A percentile compares a stretch with the other conserved stretches of the same genome.
Evolutionary conservation across 2,888 invertebrate species (phyloP).

Genomic region (Antitype chi): DNA sequence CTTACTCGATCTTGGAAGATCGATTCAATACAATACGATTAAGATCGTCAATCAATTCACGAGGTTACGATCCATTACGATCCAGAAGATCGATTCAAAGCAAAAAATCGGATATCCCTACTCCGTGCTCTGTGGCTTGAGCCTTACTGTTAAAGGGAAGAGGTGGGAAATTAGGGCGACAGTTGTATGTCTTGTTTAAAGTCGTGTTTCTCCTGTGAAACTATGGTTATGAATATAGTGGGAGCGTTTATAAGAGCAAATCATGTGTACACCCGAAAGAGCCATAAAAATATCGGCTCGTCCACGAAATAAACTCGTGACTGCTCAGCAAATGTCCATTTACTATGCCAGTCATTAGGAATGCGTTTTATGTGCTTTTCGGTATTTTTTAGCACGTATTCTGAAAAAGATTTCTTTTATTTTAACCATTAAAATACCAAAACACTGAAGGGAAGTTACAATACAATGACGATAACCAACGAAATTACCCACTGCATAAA

Average conservation of each 20-base stretch:
- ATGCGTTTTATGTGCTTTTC: background rate
- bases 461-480: background rate
- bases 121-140: background rate
- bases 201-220: background rate
- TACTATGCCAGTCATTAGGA: background rate
- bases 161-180: constrained; percentile 9
- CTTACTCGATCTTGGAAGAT: too few relatives aligned
- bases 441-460: background rate
- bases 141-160: background rate
- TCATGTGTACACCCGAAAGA: background rate
- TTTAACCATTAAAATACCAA: background rate
- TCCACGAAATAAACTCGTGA: constrained; percentile 4
- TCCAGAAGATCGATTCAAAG: too few relatives aligned
- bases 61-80: too few relatives aligned
- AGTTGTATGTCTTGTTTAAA: constrained; percentile 4
- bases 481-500: background rate
- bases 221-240: background rate
- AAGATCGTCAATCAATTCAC: too few relatives aligned
- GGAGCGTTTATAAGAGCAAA: background rate
- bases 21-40: too few relatives aligned
- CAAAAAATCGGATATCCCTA: too few relatives aligned
- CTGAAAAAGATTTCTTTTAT: background rate
- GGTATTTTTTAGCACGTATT: background rate
- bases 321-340: constrained; percentile 26
- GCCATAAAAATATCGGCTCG: background rate